Evolutionary conservation across 2,888 invertebrate genomes (phyloP).

Genomic region (Microctonus hyperodae): DNA sequence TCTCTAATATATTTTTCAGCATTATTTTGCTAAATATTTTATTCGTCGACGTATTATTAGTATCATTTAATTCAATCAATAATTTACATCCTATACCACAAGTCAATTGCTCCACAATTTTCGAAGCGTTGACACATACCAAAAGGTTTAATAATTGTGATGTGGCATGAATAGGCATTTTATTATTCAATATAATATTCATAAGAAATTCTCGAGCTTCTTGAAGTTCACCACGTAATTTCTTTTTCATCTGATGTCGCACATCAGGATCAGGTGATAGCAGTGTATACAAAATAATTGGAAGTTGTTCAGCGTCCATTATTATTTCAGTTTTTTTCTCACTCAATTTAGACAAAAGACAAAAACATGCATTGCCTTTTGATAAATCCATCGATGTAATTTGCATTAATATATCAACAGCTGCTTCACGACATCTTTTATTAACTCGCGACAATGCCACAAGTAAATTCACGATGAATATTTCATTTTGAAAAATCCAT

Average conservation of each 20-base stretch:
- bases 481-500: constrained; percentile 53
- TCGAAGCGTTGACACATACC: constrained; percentile 63
- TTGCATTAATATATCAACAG: constrained; percentile 66
- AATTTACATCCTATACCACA: background rate
- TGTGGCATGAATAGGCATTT: constrained; percentile 64
- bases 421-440: constrained; percentile 66
- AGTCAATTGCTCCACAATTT: constrained; percentile 62
- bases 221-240: constrained; percentile 44
- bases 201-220: constrained; percentile 49
- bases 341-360: constrained; percentile 64
- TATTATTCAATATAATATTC: constrained; percentile 57
- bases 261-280: constrained; percentile 67
- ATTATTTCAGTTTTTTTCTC: constrained; percentile 68
- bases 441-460: constrained; percentile 69
- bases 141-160: constrained; percentile 65
- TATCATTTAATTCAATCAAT: constrained; percentile 49
- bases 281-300: constrained; percentile 70
- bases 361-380: constrained; percentile 46
- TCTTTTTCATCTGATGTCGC: constrained; percentile 43
- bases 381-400: constrained; percentile 60
- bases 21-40: constrained; percentile 65
- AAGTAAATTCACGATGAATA: constrained; percentile 65
- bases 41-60: constrained; percentile 45
- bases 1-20: constrained; percentile 66
- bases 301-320: constrained; percentile 73